A percentile compares a stretch with the other conserved stretches of the same genome.
These are phyloP conservation scores for Clarias gariepinus DNA, from an alignment of 2,113 vertebrate genomes.

Conservation along the genomic window DNA sequence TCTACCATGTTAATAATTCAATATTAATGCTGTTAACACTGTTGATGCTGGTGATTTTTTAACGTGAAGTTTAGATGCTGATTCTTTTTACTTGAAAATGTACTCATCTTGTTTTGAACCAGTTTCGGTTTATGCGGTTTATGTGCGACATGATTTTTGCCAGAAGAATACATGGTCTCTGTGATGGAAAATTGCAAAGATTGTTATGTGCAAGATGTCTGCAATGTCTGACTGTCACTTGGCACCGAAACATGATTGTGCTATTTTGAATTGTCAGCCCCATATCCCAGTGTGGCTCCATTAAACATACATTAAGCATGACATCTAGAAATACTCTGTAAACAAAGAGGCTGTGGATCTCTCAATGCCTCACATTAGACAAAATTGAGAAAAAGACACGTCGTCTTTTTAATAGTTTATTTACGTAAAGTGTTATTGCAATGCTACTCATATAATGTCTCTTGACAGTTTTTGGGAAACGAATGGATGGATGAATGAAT, in stretches of 20 bases:
- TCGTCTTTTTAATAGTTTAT: not conserved
- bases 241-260: not conserved
- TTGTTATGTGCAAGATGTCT: not conserved
- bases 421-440: not conserved
- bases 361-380: not conserved
- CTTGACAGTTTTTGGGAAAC: not conserved
- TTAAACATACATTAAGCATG: not conserved
- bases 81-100: not conserved
- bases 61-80: not conserved
- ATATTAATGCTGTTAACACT: not conserved
- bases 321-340: not conserved
- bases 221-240: not conserved
- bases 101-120: not conserved
- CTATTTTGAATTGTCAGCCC: not conserved
- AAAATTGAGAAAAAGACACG: not conserved
- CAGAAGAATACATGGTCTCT: not conserved
- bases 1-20: not conserved
- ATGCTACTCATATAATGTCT: not conserved
- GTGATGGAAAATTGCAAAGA: not conserved
- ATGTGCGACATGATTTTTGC: not conserved
- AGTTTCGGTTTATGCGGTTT: not conserved
- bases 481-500: not conserved
- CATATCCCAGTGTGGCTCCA: not conserved
- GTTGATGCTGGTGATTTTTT: not conserved
- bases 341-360: not conserved